Percentiles rank a stretch among this genome's conserved stretches.
phyloP scores from a whole-genome alignment of 2,888 invertebrate genomes.

The Spodoptera exigua region DNA sequence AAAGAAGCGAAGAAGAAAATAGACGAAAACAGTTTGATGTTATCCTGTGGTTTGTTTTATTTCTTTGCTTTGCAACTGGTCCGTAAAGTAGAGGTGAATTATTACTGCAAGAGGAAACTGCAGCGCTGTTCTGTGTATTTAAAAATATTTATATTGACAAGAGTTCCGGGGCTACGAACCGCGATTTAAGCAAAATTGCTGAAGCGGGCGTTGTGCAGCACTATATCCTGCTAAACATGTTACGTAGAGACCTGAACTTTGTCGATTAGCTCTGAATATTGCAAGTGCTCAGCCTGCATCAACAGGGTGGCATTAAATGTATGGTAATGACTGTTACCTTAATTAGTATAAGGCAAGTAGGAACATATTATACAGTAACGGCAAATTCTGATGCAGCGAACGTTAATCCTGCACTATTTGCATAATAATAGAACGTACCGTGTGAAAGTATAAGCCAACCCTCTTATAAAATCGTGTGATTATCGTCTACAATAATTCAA shows the following conservation, averaged over 20 bases:
- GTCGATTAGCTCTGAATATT: slow-evolving; percentile 62
- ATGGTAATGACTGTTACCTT: slow-evolving; percentile 53
- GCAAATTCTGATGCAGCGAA: slow-evolving; percentile 51
- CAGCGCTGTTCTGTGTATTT: not conserved
- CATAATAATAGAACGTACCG: slow-evolving; percentile 77
- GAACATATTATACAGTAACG: slow-evolving; percentile 48
- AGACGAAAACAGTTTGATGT: not conserved
- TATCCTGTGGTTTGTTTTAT: not conserved
- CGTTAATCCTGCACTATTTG: slow-evolving; percentile 60
- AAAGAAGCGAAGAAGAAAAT: not conserved
- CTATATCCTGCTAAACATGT: slow-evolving; percentile 38
- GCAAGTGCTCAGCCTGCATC: slow-evolving; percentile 56
- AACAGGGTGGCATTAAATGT: slow-evolving; percentile 43
- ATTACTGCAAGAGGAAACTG: not conserved
- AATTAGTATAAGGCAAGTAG: slow-evolving; percentile 43
- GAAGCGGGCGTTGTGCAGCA: slow-evolving; percentile 32
- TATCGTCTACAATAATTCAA: slow-evolving; percentile 80
- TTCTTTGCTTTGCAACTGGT: not conserved
- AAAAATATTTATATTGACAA: slow-evolving; percentile 5
- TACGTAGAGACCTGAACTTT: slow-evolving; percentile 55
- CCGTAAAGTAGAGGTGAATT: slow-evolving; percentile 1
- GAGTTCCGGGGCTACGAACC: slow-evolving; percentile 7
- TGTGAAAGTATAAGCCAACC: slow-evolving; percentile 83
- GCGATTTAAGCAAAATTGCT: slow-evolving; percentile 32
- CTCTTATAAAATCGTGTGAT: slow-evolving; percentile 76